Evolutionary conservation across 2,113 vertebrate species (phyloP).

Genomic region (Turdus rufiventris): DNA sequence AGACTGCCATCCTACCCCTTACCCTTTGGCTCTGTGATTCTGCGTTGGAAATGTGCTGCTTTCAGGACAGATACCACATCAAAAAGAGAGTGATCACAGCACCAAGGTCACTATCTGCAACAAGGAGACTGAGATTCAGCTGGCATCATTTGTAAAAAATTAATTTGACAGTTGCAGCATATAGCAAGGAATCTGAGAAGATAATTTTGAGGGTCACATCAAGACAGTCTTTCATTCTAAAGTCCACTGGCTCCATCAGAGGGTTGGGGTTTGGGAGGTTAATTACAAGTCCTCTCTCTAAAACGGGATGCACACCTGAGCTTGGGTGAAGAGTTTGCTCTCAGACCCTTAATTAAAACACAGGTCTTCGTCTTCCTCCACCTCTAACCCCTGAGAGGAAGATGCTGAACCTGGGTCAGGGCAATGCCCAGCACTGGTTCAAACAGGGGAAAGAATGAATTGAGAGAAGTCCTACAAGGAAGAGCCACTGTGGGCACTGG

Average conservation of each 20-base stretch:
- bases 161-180: rapidly evolving
- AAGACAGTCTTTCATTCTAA: background rate
- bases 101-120: background rate
- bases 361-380: background rate
- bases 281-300: background rate
- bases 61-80: background rate
- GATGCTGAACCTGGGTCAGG: background rate
- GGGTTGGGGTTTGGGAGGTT: background rate
- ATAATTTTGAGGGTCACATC: background rate
- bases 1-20: background rate
- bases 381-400: background rate
- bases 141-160: background rate
- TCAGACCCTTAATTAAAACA: background rate
- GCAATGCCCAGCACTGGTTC: rapidly evolving
- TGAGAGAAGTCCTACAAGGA: background rate
- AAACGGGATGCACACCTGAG: background rate
- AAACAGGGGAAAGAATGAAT: background rate
- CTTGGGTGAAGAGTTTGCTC: background rate
- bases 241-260: background rate
- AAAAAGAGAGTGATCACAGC: background rate
- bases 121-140: background rate
- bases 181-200: background rate
- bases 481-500: background rate
- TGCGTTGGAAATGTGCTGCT: background rate
- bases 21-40: background rate